These are phyloP conservation scores for Monopis laevigella DNA, from an alignment of 2,888 invertebrate species.

Conservation along the genomic window DNA sequence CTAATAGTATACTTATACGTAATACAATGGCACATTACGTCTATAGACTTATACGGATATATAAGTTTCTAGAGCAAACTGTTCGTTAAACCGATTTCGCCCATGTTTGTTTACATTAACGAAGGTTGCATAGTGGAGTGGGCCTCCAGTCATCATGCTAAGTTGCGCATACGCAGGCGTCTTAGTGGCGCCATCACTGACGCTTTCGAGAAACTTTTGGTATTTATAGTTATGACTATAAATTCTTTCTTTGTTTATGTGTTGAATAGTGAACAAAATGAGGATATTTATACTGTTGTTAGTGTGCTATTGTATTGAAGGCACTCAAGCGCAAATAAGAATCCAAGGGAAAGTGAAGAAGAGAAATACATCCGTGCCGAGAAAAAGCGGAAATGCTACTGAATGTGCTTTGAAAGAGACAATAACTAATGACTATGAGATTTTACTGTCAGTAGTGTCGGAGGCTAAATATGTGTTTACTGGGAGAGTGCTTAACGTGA, in stretches of 20 bases:
- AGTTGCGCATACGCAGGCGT: slow-evolving; percentile 63
- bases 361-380: slow-evolving; percentile 47
- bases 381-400: slow-evolving; percentile 52
- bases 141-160: slow-evolving; percentile 57
- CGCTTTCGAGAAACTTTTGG: slow-evolving; percentile 45
- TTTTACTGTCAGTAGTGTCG: slow-evolving; percentile 61
- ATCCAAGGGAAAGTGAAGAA: slow-evolving; percentile 46
- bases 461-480: slow-evolving; percentile 64
- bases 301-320: background rate
- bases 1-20: no score
- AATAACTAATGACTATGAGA: slow-evolving; percentile 65
- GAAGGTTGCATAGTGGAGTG: slow-evolving; percentile 65
- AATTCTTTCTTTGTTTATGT: background rate
- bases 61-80: background rate
- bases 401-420: slow-evolving; percentile 64
- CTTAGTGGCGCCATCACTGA: slow-evolving; percentile 55
- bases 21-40: slow-evolving; percentile 7
- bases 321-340: slow-evolving; percentile 32
- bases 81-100: slow-evolving; percentile 17
- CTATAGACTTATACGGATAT: slow-evolving; percentile 3
- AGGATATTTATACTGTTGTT: background rate
- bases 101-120: slow-evolving; percentile 59
- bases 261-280: slow-evolving; percentile 1
- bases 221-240: slow-evolving; percentile 1
- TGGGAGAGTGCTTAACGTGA: slow-evolving; percentile 55